Evolutionary conservation across 2,888 invertebrate genomes (phyloP).

Genomic region (Apamea sordens): DNA sequence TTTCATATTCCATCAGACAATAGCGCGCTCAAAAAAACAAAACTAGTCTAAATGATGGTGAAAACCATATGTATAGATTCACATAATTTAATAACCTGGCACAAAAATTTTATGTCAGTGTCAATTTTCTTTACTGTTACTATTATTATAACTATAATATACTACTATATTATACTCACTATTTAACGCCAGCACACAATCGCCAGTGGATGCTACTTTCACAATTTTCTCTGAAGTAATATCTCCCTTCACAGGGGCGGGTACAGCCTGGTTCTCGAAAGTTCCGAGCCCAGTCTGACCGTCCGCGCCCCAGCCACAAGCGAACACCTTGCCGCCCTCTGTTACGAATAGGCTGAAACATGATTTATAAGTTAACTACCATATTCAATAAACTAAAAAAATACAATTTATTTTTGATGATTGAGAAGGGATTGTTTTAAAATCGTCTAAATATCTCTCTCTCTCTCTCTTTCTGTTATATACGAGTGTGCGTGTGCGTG

Average conservation of each 20-base stretch:
- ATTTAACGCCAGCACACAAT: constrained; percentile 97
- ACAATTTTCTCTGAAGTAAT: constrained; percentile 95
- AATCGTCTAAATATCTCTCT: no score
- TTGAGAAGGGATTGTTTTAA: background rate
- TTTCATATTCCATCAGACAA: no score
- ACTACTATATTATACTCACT: no score
- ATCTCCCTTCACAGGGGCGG: constrained; percentile 94
- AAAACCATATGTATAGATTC: background rate
- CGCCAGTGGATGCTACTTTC: constrained; percentile 94
- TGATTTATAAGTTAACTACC: constrained; percentile 39
- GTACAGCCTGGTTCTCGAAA: constrained; percentile 91
- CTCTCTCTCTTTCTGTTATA: no score
- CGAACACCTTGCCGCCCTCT: constrained; percentile 94
- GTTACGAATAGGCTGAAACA: constrained; percentile 93
- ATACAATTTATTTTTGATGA: background rate
- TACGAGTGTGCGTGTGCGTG: no score
- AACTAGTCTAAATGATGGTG: background rate
- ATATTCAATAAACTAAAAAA: background rate
- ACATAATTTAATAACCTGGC: background rate
- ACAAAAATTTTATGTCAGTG: background rate
- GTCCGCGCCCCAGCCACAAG: constrained; percentile 98
- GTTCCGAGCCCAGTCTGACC: constrained; percentile 97
- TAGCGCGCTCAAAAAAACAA: no score
- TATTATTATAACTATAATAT: no score
- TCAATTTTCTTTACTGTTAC: background rate